phyloP scores from a whole-genome alignment of 2,888 invertebrate species.

The Apamea monoglypha region DNA sequence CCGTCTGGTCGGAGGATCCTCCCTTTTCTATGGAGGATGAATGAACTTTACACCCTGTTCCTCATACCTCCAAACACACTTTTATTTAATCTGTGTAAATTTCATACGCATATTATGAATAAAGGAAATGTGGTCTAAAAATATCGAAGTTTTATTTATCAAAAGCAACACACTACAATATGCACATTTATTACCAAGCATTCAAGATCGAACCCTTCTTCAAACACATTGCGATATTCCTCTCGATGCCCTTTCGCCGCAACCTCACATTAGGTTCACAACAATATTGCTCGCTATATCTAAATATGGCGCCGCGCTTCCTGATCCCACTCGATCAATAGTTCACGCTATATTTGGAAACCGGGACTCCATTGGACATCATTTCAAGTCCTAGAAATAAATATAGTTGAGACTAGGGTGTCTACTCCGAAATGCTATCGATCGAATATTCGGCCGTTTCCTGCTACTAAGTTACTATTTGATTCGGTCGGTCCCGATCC shows the following conservation, averaged over 20 bases:
- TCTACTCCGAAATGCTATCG: no score
- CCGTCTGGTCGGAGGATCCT: no score
- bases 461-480: no score
- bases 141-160: neutral
- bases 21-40: no score
- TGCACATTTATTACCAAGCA: constrained; percentile 10
- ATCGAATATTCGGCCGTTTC: no score
- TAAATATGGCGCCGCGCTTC: constrained; percentile 30
- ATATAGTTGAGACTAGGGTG: constrained; percentile 4
- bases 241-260: constrained; percentile 15
- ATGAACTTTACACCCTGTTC: no score
- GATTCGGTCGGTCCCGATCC: no score
- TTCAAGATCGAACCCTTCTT: constrained; percentile 2
- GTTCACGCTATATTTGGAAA: constrained; percentile 56
- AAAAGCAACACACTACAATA: constrained; percentile 11
- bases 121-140: constrained; percentile 7
- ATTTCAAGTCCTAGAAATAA: constrained; percentile 38
- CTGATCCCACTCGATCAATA: constrained; percentile 56
- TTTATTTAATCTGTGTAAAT: neutral
- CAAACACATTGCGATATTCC: constrained; percentile 34
- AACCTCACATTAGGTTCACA: constrained; percentile 37
- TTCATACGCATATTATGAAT: neutral
- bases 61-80: neutral
- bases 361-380: constrained; percentile 21
- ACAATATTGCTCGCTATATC: constrained; percentile 33